A percentile compares a stretch with the other conserved stretches of the same genome.
These are phyloP conservation scores for Reticulitermes speratus DNA, from an alignment of 1,140 invertebrate genomes.

Conservation along the genomic window DNA sequence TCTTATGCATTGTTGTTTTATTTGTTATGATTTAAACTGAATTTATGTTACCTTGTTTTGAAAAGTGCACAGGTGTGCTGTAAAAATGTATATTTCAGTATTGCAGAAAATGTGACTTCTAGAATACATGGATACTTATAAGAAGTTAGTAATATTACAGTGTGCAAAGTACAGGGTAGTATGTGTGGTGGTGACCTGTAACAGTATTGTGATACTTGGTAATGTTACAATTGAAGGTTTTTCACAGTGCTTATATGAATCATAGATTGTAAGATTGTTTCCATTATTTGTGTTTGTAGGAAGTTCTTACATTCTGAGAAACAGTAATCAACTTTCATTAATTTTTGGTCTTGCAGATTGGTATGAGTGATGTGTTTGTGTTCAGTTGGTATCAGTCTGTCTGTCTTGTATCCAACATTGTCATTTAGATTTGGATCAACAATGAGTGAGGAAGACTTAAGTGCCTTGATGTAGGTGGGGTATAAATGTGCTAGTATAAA, in stretches of 20 bases:
- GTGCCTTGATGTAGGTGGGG: no score
- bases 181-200: neutral
- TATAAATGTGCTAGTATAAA: no score
- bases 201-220: neutral
- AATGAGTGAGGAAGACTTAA: no score
- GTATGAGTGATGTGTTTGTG: no score
- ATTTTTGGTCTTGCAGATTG: neutral
- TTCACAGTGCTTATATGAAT: neutral
- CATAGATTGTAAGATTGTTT: neutral
- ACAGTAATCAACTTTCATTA: neutral
- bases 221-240: neutral
- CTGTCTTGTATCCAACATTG: no score
- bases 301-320: neutral
- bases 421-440: no score
- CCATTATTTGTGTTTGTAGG: neutral
- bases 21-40: no score
- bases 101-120: neutral
- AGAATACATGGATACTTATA: neutral
- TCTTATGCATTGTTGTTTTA: neutral
- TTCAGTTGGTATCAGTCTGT: no score
- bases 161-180: neutral
- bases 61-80: neutral
- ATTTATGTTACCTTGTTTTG: neutral
- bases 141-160: neutral
- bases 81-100: neutral